Evolutionary conservation across 2,888 invertebrate species (phyloP).

Genomic region (Cyclophora punctaria): DNA sequence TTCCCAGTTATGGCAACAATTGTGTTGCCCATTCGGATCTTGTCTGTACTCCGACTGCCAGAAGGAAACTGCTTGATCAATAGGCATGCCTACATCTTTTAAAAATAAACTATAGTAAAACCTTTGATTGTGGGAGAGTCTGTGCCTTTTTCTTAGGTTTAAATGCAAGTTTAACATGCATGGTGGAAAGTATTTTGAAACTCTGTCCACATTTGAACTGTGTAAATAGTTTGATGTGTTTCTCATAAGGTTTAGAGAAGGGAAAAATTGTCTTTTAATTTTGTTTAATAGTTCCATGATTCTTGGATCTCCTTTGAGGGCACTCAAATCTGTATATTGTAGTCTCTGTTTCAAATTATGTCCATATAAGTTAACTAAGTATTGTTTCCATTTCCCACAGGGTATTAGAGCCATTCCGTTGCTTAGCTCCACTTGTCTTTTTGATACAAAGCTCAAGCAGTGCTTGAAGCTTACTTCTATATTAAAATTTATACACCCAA

Average conservation of each 20-base stretch:
- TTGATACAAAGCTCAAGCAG: constrained; percentile 69
- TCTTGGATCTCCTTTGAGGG: constrained; percentile 49
- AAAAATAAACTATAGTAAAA: constrained; percentile 81
- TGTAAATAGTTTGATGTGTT: constrained; percentile 22
- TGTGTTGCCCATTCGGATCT: constrained; percentile 51
- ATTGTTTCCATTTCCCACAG: constrained; percentile 73
- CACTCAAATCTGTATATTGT: constrained; percentile 30
- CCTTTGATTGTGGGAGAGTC: constrained; percentile 77
- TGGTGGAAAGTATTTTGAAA: constrained; percentile 70
- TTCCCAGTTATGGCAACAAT: constrained; percentile 79
- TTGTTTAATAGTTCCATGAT: constrained; percentile 43
- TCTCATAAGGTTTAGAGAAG: constrained; percentile 11
- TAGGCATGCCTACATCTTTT: constrained; percentile 81
- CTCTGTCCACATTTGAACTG: constrained; percentile 55
- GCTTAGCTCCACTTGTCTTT: constrained; percentile 65
- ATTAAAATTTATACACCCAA: constrained; percentile 33
- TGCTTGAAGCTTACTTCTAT: constrained; percentile 71
- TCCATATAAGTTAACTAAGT: constrained; percentile 61
- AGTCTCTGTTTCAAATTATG: constrained; percentile 53
- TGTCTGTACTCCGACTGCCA: constrained; percentile 79
- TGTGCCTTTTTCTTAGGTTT: constrained; percentile 70
- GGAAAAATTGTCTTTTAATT: constrained; percentile 30
- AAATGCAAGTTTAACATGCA: constrained; percentile 79
- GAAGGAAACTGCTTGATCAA: constrained; percentile 77
- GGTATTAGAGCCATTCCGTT: constrained; percentile 70